These are phyloP conservation scores for Aramus guarauna DNA, from an alignment of 2,113 vertebrate species.

Conservation along the genomic window DNA sequence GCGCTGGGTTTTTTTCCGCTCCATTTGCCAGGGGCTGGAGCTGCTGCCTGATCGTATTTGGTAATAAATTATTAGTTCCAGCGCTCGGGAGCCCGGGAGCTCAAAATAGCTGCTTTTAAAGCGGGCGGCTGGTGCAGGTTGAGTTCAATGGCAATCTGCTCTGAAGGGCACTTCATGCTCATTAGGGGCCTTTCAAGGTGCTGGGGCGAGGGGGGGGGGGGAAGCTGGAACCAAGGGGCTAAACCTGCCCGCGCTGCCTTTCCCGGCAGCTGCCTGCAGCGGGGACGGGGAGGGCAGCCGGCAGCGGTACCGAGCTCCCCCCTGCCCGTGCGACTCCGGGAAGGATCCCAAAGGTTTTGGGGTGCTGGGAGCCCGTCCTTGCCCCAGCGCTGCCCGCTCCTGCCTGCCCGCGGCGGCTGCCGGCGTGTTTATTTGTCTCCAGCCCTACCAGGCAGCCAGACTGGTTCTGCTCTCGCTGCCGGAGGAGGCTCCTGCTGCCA, in stretches of 20 bases:
- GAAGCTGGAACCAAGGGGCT: background rate
- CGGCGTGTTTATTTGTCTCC: slow-evolving; percentile 23
- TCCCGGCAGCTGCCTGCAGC: background rate
- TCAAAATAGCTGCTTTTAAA: slow-evolving; percentile 64
- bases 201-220: background rate
- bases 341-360: background rate
- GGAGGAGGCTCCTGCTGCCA: slow-evolving; percentile 61
- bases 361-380: background rate
- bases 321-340: background rate
- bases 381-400: background rate
- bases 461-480: slow-evolving; percentile 63
- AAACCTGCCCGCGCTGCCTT: background rate
- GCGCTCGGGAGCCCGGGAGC: slow-evolving; percentile 50
- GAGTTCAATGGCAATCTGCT: slow-evolving; percentile 58
- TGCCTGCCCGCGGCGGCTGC: background rate
- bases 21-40: slow-evolving; percentile 60
- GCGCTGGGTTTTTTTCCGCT: slow-evolving; percentile 42
- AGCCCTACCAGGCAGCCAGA: slow-evolving; percentile 47
- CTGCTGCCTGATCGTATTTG: slow-evolving; percentile 57
- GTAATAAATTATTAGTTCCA: slow-evolving; percentile 72
- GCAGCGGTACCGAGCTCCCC: background rate
- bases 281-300: background rate
- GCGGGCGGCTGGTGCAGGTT: slow-evolving; percentile 53
- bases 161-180: slow-evolving; percentile 56
- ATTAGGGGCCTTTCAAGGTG: slow-evolving; percentile 50